Percentiles rank a stretch among this genome's conserved stretches.
Conservation (phyloP, 2,113 vertebrate genomes). For the Oncorhynchus mykiss region DNA sequence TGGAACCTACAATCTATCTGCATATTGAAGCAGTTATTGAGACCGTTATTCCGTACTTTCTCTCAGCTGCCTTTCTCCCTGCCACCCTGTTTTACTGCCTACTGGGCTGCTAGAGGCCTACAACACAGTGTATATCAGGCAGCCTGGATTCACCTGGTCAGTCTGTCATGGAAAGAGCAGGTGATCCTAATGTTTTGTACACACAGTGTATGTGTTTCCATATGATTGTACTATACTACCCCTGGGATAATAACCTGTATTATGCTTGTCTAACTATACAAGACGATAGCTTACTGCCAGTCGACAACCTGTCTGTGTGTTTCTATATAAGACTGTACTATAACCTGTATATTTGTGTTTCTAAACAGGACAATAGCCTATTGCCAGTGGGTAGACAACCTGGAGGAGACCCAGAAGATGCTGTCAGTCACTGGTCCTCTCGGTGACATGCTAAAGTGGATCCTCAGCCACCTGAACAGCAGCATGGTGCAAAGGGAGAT, state of each 20-base stretch:
- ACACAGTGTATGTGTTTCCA: too few species aligned
- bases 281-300: neutral
- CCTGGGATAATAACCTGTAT: too few species aligned
- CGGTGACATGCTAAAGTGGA: slow-evolving; percentile 90
- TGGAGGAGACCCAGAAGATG: slow-evolving; percentile 90
- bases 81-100: neutral
- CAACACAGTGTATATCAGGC: neutral
- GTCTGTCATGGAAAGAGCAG: neutral
- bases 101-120: neutral
- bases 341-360: too few species aligned
- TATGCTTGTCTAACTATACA: too few species aligned
- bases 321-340: neutral
- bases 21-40: neutral
- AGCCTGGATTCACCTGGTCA: neutral
- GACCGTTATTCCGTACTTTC: neutral
- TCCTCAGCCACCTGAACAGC: slow-evolving; percentile 88
- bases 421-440: slow-evolving; percentile 89
- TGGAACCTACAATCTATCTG: too few species aligned
- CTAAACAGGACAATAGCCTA: slow-evolving; percentile 80
- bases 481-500: slow-evolving; percentile 93
- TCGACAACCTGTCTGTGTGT: too few species aligned
- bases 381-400: slow-evolving; percentile 97
- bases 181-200: too few species aligned
- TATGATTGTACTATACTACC: too few species aligned
- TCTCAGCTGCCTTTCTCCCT: neutral